A percentile compares a stretch with the other conserved stretches of the same genome.
These are phyloP conservation scores for Karalla daura DNA, from an alignment of 2,797 vertebrate species.

Conservation along the genomic window DNA sequence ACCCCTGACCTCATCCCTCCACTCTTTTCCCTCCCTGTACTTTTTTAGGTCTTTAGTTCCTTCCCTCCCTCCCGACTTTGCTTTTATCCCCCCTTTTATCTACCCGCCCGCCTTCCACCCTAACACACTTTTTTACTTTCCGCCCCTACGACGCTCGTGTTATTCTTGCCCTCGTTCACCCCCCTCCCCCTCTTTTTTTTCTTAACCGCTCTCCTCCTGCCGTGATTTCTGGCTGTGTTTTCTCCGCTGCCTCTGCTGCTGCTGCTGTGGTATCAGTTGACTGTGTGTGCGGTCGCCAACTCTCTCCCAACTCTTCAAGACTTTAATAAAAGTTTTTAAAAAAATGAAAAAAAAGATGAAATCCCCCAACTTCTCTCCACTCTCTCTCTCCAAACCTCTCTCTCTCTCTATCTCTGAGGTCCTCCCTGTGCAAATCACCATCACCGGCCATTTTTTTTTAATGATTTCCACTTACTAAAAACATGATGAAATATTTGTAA, in stretches of 20 bases:
- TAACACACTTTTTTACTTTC: constrained; percentile 44
- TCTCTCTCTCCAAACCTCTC: constrained; percentile 60
- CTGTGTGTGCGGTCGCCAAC: constrained; percentile 60
- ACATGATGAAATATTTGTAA: constrained; percentile 27
- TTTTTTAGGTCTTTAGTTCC: too few species aligned
- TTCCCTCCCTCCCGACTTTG: constrained; percentile 48
- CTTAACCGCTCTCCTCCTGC: constrained; percentile 50
- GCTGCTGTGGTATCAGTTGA: constrained; percentile 63
- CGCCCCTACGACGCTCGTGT: constrained; percentile 41
- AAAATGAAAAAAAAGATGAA: constrained; percentile 51
- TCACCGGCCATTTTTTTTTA: constrained; percentile 48
- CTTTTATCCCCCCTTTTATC: constrained; percentile 44
- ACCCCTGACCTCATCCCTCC: constrained; percentile 24
- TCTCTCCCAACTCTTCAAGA: constrained; percentile 58
- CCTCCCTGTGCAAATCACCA: constrained; percentile 75
- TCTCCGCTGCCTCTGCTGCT: constrained; percentile 61
- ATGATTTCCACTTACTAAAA: constrained; percentile 14
- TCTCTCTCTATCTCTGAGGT: constrained; percentile 66
- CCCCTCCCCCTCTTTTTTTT: too few species aligned
- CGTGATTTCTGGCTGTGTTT: constrained; percentile 66
- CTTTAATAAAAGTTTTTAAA: too few species aligned
- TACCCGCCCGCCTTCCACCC: constrained; percentile 43
- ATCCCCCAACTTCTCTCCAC: constrained; percentile 56
- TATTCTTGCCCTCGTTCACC: constrained; percentile 61
- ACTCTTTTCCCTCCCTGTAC: constrained; percentile 7